A percentile compares a stretch with the other conserved stretches of the same genome.
Evolutionary conservation across 2,888 invertebrate species (phyloP).

Genomic region (Hetaerina titia): DNA sequence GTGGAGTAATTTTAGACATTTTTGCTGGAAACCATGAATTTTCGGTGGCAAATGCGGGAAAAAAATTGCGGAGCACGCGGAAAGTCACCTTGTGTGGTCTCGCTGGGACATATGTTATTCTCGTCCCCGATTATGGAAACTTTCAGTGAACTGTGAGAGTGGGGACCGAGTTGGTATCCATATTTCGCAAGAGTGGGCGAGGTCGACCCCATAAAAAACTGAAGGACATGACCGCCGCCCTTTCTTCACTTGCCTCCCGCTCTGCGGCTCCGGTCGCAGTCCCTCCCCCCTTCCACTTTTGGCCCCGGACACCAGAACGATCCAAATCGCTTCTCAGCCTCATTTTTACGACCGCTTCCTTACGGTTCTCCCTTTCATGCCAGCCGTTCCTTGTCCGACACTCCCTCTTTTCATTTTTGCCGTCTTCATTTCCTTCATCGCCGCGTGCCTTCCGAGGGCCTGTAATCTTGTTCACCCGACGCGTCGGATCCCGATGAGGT

Average conservation of each 20-base stretch:
- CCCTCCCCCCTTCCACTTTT: not conserved
- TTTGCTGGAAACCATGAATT: too few species aligned
- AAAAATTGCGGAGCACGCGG: too few species aligned
- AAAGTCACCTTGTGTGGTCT: too few species aligned
- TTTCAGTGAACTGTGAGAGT: too few species aligned
- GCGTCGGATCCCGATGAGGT: too few species aligned
- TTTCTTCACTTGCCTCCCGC: not conserved
- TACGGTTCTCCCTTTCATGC: not conserved
- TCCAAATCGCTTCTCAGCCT: not conserved
- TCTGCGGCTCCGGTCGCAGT: not conserved
- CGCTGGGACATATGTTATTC: too few species aligned
- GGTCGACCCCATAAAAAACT: too few species aligned
- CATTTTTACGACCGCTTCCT: not conserved
- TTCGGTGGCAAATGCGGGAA: too few species aligned
- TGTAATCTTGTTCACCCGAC: not conserved
- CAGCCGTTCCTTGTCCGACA: not conserved
- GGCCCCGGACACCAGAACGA: not conserved
- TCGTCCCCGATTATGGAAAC: too few species aligned
- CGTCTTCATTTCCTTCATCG: not conserved
- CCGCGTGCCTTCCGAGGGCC: not conserved
- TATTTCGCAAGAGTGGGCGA: too few species aligned
- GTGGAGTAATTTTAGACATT: too few species aligned
- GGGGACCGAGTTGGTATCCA: too few species aligned
- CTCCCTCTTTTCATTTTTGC: not conserved
- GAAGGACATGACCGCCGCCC: not conserved